Evolutionary conservation across 2,113 vertebrate species (phyloP).

Genomic region (Oceanodroma tethys): DNA sequence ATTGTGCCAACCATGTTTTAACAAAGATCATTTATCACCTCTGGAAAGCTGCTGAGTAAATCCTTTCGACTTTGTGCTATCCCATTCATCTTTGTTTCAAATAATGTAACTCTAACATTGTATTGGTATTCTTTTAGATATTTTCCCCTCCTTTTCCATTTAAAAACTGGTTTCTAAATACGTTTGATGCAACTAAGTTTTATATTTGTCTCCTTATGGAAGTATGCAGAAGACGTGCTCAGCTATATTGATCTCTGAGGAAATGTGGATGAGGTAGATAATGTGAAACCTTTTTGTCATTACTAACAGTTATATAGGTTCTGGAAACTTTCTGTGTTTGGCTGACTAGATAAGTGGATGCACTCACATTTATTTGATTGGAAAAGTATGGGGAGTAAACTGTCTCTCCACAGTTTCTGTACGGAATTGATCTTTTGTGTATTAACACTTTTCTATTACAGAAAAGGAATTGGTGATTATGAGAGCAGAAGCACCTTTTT

Average conservation of each 20-base stretch:
- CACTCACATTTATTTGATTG: constrained; percentile 44
- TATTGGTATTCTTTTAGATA: constrained; percentile 37
- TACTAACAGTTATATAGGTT: constrained; percentile 50
- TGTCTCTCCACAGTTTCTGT: not conserved
- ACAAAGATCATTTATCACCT: constrained; percentile 37
- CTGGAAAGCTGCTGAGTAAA: constrained; percentile 56
- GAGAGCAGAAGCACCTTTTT: not conserved
- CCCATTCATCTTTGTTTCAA: constrained; percentile 64
- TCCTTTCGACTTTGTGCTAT: constrained; percentile 51
- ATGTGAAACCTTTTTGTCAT: constrained; percentile 64
- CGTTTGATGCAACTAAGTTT: constrained; percentile 46
- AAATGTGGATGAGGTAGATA: constrained; percentile 66
- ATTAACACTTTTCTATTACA: not conserved
- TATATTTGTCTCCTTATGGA: constrained; percentile 52
- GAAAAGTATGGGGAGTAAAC: constrained; percentile 33
- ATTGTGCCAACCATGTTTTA: not conserved
- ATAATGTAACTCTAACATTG: constrained; percentile 48
- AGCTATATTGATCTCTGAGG: constrained; percentile 62
- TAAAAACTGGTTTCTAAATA: constrained; percentile 41
- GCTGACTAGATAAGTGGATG: constrained; percentile 57
- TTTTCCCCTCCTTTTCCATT: not conserved
- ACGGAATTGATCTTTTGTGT: constrained; percentile 29
- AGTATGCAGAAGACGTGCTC: constrained; percentile 59
- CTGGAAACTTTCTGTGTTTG: constrained; percentile 55
- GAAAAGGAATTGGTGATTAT: not conserved